Conservation (phyloP, 2,888 invertebrate genomes). For the Acleris sparsana region DNA sequence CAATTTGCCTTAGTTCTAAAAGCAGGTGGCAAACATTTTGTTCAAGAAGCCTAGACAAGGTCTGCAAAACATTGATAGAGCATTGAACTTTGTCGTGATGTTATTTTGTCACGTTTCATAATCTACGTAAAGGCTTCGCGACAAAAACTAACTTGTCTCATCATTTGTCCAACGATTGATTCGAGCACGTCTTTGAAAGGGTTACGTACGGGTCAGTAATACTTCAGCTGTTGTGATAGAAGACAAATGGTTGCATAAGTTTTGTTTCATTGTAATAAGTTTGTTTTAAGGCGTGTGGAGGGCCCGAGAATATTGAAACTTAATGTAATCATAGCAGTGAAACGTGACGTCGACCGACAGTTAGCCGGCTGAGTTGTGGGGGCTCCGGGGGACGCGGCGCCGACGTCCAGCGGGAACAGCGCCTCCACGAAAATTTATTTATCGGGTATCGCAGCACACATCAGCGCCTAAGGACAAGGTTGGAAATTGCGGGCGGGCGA, state of each 20-base stretch:
- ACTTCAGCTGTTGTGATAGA: constrained; percentile 28
- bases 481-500: constrained; percentile 66
- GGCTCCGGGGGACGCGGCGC: constrained; percentile 43
- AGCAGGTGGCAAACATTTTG: constrained; percentile 12
- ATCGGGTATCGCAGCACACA: constrained; percentile 64
- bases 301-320: constrained; percentile 61
- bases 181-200: constrained; percentile 40
- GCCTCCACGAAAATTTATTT: constrained; percentile 67
- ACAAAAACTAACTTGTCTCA: constrained; percentile 40
- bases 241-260: constrained; percentile 40
- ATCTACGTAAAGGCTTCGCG: constrained; percentile 34
- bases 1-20: constrained; percentile 24
- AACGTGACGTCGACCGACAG: constrained; percentile 65
- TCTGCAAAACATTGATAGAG: constrained; percentile 32
- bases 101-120: constrained; percentile 44
- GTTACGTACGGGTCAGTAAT: constrained; percentile 43
- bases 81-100: constrained; percentile 45
- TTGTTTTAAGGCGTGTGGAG: constrained; percentile 40
- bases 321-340: constrained; percentile 59
- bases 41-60: constrained; percentile 9
- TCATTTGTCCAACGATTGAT: constrained; percentile 40
- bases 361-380: constrained; percentile 57
- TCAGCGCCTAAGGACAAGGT: constrained; percentile 67
- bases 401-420: constrained; percentile 54
- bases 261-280: constrained; percentile 38